A percentile compares a stretch with the other conserved stretches of the same genome.
Evolutionary conservation across 2,797 vertebrate species (phyloP).

Genomic region (Myotis planiceps): DNA sequence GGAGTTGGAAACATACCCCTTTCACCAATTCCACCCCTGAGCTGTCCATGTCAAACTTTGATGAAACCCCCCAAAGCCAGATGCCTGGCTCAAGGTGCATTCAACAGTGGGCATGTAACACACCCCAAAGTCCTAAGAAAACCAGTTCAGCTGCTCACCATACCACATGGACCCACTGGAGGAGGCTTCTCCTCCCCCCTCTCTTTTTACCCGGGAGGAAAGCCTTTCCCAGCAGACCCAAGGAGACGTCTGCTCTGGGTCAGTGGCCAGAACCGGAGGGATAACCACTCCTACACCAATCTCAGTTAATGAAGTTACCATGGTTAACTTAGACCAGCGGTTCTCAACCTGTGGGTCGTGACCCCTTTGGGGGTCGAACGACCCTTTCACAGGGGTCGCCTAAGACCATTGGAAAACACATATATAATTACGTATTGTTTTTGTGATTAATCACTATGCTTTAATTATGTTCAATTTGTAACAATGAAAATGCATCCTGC

Average conservation of each 20-base stretch:
- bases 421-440: too few species aligned
- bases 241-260: not conserved
- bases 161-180: not conserved
- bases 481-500: too few species aligned
- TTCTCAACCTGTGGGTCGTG: too few species aligned
- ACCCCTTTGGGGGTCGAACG: too few species aligned
- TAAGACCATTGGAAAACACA: too few species aligned
- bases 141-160: not conserved
- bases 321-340: not conserved
- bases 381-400: too few species aligned
- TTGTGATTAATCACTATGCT: too few species aligned
- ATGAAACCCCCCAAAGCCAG: not conserved
- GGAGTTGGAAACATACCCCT: not conserved
- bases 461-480: too few species aligned
- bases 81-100: not conserved
- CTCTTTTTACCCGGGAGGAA: not conserved
- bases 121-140: not conserved
- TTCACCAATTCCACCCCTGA: not conserved
- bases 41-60: not conserved
- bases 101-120: not conserved
- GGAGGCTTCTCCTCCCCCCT: not conserved
- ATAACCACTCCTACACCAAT: not conserved
- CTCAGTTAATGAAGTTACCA: not conserved
- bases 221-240: not conserved
- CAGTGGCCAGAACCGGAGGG: not conserved